Evolutionary conservation across 2,113 vertebrate species (phyloP).

Genomic region (Grus americana): DNA sequence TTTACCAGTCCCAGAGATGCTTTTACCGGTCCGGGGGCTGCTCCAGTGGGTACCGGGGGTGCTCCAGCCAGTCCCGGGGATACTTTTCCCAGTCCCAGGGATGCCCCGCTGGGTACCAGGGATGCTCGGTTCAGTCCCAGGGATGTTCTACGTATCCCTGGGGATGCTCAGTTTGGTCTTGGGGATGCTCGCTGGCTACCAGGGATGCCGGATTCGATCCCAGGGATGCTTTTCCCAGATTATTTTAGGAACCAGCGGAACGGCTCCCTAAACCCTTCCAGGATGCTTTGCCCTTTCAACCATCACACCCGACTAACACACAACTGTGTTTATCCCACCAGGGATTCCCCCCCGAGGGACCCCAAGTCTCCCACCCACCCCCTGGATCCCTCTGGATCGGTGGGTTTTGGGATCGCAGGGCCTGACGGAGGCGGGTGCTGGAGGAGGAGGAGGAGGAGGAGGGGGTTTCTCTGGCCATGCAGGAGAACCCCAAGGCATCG

Average conservation of each 20-base stretch:
- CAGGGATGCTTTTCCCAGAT: background rate
- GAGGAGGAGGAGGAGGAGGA: background rate
- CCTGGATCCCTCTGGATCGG: background rate
- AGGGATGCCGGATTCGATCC: too few relatives aligned
- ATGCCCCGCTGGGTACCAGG: too few relatives aligned
- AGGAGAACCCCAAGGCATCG: background rate
- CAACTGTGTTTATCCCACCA: too few relatives aligned
- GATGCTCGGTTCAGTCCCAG: too few relatives aligned
- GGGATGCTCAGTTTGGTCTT: too few relatives aligned
- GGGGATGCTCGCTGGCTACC: too few relatives aligned
- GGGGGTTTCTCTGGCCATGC: background rate
- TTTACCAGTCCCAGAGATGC: too few relatives aligned
- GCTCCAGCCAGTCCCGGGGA: background rate
- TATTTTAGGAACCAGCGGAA: too few relatives aligned
- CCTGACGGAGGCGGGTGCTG: background rate
- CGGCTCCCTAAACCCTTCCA: background rate
- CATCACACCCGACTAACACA: background rate
- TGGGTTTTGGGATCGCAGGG: background rate
- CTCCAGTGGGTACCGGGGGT: too few relatives aligned
- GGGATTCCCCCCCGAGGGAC: background rate
- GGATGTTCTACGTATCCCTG: too few relatives aligned
- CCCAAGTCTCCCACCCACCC: background rate
- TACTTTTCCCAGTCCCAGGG: too few relatives aligned
- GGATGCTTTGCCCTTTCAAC: background rate
- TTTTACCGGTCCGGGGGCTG: too few relatives aligned